These are phyloP conservation scores for Odontamblyopus rebecca DNA, from an alignment of 2,797 vertebrate species.

Conservation along the genomic window DNA sequence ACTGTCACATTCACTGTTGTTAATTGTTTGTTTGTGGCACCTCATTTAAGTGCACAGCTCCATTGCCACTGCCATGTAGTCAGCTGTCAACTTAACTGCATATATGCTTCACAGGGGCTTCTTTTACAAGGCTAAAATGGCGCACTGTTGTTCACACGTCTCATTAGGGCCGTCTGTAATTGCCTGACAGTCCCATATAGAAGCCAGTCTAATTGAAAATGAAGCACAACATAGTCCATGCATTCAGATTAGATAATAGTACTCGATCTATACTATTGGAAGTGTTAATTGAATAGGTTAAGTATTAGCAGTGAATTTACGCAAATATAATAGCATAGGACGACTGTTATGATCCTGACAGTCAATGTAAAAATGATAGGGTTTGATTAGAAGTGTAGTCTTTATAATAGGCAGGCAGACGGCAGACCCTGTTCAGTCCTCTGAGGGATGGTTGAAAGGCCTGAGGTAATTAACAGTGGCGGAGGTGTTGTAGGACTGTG, in stretches of 20 bases:
- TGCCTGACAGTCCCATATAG: constrained; percentile 34
- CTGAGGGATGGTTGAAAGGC: constrained; percentile 49
- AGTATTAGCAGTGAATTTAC: constrained; percentile 9
- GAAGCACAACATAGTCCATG: constrained; percentile 48
- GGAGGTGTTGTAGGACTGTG: constrained; percentile 60
- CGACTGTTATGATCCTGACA: constrained; percentile 29
- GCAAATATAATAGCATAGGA: neutral
- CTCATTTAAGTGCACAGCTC: constrained; percentile 11
- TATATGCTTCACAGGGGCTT: constrained; percentile 3
- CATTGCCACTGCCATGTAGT: constrained; percentile 1
- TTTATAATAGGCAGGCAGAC: constrained; percentile 58
- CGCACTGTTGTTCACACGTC: constrained; percentile 4
- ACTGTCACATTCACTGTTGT: constrained; percentile 7
- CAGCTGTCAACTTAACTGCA: neutral
- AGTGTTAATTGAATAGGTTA: constrained; percentile 20
- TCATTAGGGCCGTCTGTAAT: constrained; percentile 28
- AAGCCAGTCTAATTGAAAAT: constrained; percentile 61
- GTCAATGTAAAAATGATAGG: constrained; percentile 14
- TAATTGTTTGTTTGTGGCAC: constrained; percentile 3
- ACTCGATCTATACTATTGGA: constrained; percentile 29
- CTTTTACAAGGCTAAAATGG: neutral
- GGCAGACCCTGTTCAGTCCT: constrained; percentile 43
- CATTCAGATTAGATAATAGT: constrained; percentile 51
- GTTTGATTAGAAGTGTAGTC: constrained; percentile 38
- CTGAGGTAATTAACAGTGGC: constrained; percentile 70